phyloP scores from a whole-genome alignment of 1,140 invertebrate species.

The Trichogramma pretiosum region DNA sequence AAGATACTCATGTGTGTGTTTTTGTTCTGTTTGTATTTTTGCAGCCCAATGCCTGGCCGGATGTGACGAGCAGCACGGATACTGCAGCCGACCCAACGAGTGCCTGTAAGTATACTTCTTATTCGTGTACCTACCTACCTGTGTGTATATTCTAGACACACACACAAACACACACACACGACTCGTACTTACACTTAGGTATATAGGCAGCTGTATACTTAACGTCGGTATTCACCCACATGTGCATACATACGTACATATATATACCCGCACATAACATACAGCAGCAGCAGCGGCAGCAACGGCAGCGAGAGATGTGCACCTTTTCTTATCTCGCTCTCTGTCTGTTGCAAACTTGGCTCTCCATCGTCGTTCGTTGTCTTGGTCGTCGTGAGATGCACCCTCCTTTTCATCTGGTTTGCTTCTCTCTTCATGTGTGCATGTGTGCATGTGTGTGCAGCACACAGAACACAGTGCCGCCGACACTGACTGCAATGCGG shows the following conservation, averaged over 20 bases:
- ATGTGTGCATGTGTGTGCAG: no score
- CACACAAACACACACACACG: background rate
- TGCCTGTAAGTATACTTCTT: conserved; percentile 91
- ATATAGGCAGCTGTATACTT: no score
- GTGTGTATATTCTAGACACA: no score
- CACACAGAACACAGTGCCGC: no score
- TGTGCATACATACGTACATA: background rate
- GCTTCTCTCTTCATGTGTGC: no score
- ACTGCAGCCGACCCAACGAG: conserved; percentile 85
- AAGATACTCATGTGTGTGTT: no score
- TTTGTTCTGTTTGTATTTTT: conserved; percentile 55
- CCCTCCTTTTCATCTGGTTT: conserved; percentile 3
- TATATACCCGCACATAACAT: conserved; percentile 16
- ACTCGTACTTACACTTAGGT: no score
- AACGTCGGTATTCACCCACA: background rate
- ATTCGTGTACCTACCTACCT: no score
- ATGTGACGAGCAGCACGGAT: conserved; percentile 81
- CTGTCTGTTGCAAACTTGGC: conserved; percentile 1
- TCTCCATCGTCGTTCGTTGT: background rate
- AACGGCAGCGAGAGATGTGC: no score
- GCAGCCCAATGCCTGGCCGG: conserved; percentile 86
- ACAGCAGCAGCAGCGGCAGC: no score
- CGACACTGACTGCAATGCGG: no score
- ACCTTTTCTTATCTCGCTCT: conserved; percentile 2
- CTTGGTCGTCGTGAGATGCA: no score